Evolutionary conservation across 2,113 vertebrate species (phyloP).

Genomic region (Noctilio leporinus): DNA sequence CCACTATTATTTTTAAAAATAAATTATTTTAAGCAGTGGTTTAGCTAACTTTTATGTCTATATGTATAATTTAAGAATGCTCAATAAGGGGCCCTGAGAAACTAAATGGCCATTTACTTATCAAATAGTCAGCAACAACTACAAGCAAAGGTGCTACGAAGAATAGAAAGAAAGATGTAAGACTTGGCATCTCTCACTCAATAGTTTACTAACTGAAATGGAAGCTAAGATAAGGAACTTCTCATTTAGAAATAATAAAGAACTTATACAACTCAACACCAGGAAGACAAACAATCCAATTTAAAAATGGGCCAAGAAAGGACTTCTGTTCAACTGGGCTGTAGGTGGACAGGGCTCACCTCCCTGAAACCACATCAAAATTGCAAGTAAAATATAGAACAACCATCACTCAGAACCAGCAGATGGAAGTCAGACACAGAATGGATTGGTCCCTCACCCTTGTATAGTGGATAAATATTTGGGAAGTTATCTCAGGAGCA

Average conservation of each 20-base stretch:
- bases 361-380: too few species aligned
- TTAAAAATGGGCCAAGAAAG: too few species aligned
- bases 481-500: too few species aligned
- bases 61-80: neutral
- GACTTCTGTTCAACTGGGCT: too few species aligned
- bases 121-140: neutral
- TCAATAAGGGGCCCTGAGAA: neutral
- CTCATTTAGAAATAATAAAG: neutral
- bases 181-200: neutral
- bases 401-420: too few species aligned
- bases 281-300: too few species aligned
- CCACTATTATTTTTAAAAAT: neutral
- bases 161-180: neutral
- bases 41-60: neutral
- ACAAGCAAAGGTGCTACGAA: neutral
- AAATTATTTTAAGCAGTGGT: neutral
- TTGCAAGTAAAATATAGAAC: too few species aligned
- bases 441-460: too few species aligned
- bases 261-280: too few species aligned
- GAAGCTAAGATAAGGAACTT: neutral
- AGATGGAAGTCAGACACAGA: too few species aligned
- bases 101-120: neutral
- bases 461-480: too few species aligned
- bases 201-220: neutral
- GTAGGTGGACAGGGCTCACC: too few species aligned